phyloP scores from a whole-genome alignment of 2,888 invertebrate species.

The Conchocele bisecta region DNA sequence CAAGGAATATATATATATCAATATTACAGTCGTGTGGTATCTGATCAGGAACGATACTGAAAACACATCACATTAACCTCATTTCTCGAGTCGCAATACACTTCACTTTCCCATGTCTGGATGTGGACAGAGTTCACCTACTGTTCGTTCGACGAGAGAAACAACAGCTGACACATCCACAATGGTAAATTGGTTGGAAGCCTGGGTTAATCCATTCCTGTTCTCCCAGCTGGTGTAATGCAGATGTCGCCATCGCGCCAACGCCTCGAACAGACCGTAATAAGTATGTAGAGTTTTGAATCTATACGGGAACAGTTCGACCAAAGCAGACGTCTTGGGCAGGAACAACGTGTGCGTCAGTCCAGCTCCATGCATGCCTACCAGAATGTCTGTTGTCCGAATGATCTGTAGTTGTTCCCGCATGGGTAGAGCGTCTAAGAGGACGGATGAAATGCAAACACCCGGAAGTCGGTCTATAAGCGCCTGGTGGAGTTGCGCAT shows the following conservation, averaged over 20 bases:
- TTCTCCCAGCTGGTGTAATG: slow-evolving; percentile 45
- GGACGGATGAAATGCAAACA: slow-evolving; percentile 29
- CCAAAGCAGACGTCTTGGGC: slow-evolving; percentile 30
- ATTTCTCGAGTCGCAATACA: too few species aligned
- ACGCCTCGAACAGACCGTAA: slow-evolving; percentile 37
- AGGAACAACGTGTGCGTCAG: slow-evolving; percentile 40
- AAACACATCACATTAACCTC: too few species aligned
- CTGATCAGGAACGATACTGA: too few species aligned
- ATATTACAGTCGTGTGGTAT: too few species aligned
- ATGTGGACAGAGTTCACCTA: too few species aligned
- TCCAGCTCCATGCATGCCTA: slow-evolving; percentile 54
- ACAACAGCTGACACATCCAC: slow-evolving; percentile 25
- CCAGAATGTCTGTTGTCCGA: slow-evolving; percentile 38
- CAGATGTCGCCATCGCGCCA: slow-evolving; percentile 30
- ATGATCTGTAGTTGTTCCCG: slow-evolving; percentile 41
- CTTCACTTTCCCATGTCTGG: too few species aligned
- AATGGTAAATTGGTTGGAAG: slow-evolving; percentile 41
- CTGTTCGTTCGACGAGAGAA: slow-evolving; percentile 16
- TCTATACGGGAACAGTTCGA: slow-evolving; percentile 40
- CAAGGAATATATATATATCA: too few species aligned
- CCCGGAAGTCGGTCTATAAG: slow-evolving; percentile 28
- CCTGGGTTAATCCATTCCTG: slow-evolving; percentile 8
- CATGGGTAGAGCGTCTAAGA: slow-evolving; percentile 45
- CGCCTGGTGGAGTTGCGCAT: slow-evolving; percentile 30
- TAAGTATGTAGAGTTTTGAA: slow-evolving; percentile 23